Percentiles rank a stretch among this genome's conserved stretches.
These are phyloP conservation scores for Trachelus stipa DNA, from an alignment of 2,888 invertebrate genomes.

Conservation along the genomic window DNA sequence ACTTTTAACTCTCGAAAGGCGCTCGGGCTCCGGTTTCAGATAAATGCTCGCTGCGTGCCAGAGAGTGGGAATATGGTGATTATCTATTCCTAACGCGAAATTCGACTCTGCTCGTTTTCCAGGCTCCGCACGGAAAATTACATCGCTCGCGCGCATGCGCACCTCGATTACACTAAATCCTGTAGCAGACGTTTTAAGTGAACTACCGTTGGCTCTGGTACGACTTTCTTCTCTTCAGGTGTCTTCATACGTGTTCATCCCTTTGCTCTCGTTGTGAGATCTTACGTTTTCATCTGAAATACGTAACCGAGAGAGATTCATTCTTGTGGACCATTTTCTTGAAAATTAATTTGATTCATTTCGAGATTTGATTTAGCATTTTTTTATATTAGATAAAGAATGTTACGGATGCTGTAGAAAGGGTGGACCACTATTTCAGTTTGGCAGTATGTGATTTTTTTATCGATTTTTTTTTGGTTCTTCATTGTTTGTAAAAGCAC, in stretches of 20 bases:
- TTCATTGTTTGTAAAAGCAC: neutral
- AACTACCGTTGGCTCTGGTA: neutral
- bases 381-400: too few species aligned
- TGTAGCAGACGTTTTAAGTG: neutral
- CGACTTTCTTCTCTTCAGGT: neutral
- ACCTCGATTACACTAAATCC: neutral
- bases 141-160: neutral
- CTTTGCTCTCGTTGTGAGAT: neutral
- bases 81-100: conserved; percentile 7
- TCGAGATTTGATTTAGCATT: neutral
- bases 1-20: conserved; percentile 4
- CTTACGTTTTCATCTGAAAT: neutral
- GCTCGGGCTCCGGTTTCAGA: conserved; percentile 2
- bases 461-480: neutral
- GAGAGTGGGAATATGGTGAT: conserved; percentile 4
- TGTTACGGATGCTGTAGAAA: too few species aligned
- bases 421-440: neutral
- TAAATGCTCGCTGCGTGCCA: neutral
- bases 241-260: neutral
- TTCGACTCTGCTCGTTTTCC: conserved; percentile 3
- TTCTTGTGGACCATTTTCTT: neutral
- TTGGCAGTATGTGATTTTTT: neutral
- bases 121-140: neutral
- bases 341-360: neutral
- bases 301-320: neutral